phyloP scores from a whole-genome alignment of 2,113 vertebrate species.

The Apteryx mantelli region DNA sequence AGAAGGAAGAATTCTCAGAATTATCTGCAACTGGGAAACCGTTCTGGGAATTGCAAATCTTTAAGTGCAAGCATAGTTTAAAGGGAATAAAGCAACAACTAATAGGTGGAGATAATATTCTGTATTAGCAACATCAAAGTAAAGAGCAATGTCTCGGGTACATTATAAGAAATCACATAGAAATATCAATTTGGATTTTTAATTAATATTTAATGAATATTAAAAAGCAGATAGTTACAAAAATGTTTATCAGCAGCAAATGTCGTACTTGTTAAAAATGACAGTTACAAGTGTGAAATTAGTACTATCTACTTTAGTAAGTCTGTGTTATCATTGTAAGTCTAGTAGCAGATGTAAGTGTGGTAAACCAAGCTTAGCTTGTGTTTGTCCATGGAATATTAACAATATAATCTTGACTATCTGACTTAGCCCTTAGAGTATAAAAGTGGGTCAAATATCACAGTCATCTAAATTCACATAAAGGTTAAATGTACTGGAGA shows the following conservation, averaged over 20 bases:
- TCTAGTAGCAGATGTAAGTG: constrained; percentile 9
- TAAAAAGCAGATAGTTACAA: constrained; percentile 21
- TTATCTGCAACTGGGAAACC: not conserved
- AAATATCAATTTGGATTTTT: constrained; percentile 1
- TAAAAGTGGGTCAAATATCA: not conserved
- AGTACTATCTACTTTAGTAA: not conserved
- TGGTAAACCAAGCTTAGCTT: constrained; percentile 21
- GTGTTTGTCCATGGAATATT: not conserved
- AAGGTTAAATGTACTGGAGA: not conserved
- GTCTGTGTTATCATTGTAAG: constrained; percentile 16
- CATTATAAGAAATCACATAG: not conserved
- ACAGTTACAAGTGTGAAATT: not conserved
- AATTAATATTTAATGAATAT: not conserved
- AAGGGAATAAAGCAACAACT: not conserved
- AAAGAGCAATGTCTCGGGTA: not conserved
- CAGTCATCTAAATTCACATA: not conserved
- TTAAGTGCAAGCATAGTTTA: not conserved
- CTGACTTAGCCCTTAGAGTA: not conserved
- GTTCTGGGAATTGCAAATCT: not conserved
- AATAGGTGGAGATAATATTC: not conserved
- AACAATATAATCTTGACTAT: constrained; percentile 18
- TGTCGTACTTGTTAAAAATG: not conserved
- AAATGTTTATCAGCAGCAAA: constrained; percentile 11
- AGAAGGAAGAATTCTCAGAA: not conserved
- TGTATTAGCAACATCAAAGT: not conserved